These are phyloP conservation scores for Cervus canadensis DNA, from an alignment of 2,113 vertebrate genomes.

Conservation along the genomic window DNA sequence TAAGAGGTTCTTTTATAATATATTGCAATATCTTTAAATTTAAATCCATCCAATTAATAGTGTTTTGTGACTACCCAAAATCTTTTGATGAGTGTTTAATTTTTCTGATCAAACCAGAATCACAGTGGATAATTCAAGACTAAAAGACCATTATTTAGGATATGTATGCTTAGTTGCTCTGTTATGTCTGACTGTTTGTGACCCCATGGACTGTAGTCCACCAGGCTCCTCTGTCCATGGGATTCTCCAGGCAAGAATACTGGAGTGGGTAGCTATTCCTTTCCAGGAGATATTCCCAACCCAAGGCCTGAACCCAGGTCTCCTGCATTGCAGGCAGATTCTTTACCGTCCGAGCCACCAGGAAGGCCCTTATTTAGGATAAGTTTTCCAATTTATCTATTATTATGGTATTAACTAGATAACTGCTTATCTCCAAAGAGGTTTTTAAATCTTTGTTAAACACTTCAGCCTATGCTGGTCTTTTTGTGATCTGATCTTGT, in stretches of 20 bases:
- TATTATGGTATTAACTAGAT: not conserved
- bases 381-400: not conserved
- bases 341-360: not conserved
- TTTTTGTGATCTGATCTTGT: not conserved
- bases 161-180: not conserved
- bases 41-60: not conserved
- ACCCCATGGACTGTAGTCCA: not conserved
- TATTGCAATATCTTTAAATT: not conserved
- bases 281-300: not conserved
- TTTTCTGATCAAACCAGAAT: not conserved
- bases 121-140: not conserved
- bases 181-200: not conserved
- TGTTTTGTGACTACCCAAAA: not conserved
- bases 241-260: not conserved
- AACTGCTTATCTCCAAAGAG: not conserved
- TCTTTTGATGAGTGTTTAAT: not conserved
- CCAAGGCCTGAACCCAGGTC: not conserved
- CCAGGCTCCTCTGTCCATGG: not conserved
- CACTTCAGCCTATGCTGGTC: not conserved
- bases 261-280: not conserved
- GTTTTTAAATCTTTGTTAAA: slow-evolving; percentile 8
- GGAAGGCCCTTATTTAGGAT: not conserved
- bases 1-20: not conserved
- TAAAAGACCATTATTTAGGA: not conserved
- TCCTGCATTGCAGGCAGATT: not conserved